Percentiles rank a stretch among this genome's conserved stretches.
Conservation (phyloP, 2,797 vertebrate genomes). For the Cynopterus sphinx region DNA sequence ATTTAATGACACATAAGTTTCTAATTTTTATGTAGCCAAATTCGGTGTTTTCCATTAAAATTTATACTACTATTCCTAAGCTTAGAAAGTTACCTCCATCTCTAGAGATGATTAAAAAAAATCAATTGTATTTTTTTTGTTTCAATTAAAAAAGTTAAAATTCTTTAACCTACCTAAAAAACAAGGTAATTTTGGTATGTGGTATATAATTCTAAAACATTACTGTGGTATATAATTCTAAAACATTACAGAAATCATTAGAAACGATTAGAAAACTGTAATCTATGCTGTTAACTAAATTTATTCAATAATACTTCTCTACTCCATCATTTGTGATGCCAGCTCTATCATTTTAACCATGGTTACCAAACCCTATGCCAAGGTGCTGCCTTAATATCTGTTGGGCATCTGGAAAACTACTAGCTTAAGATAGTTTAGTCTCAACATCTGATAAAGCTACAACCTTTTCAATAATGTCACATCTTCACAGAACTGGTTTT, state of each 20-base stretch:
- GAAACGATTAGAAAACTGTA: not conserved
- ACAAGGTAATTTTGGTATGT: not conserved
- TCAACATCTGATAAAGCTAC: not conserved
- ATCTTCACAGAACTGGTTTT: not conserved
- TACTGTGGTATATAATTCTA: not conserved
- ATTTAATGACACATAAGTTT: not conserved
- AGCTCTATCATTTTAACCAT: not conserved
- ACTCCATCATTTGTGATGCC: not conserved
- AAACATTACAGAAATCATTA: not conserved
- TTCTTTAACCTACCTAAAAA: not conserved
- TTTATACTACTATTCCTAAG: not conserved
- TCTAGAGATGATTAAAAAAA: not conserved
- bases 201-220: not conserved
- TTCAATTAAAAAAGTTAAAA: not conserved
- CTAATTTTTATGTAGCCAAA: not conserved
- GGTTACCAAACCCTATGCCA: not conserved
- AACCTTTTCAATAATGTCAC: not conserved
- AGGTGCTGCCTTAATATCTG: no score
- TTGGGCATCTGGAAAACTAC: not conserved
- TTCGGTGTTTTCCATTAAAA: not conserved
- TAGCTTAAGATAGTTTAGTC: not conserved
- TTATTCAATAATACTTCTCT: not conserved
- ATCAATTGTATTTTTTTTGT: not conserved
- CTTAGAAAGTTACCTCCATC: not conserved
- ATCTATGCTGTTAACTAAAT: not conserved